Evolutionary conservation across 2,888 invertebrate species (phyloP).

Genomic region (Drosophila buzzatii): DNA sequence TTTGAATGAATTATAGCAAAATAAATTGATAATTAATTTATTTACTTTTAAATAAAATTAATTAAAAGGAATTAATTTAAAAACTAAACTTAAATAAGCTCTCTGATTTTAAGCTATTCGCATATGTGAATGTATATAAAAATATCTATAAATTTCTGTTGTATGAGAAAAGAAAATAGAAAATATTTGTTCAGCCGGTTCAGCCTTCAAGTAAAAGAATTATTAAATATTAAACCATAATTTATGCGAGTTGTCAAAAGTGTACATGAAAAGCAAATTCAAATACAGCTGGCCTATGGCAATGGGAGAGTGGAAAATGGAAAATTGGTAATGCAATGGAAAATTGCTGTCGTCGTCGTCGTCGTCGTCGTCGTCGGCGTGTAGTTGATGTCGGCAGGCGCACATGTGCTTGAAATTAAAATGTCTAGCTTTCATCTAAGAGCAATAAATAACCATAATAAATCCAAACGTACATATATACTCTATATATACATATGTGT

Average conservation of each 20-base stretch:
- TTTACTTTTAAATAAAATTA: too few relatives aligned
- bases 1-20: too few relatives aligned
- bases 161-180: neutral
- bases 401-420: constrained; percentile 71
- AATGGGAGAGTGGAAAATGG: constrained; percentile 14
- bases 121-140: neutral
- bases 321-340: constrained; percentile 54
- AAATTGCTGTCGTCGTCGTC: constrained; percentile 41
- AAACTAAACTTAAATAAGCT: neutral
- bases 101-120: neutral
- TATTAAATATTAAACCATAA: constrained; percentile 35
- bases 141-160: neutral
- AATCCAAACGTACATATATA: constrained; percentile 24
- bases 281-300: constrained; percentile 38
- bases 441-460: constrained; percentile 71
- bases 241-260: constrained; percentile 53
- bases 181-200: neutral
- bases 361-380: constrained; percentile 20
- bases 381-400: constrained; percentile 20
- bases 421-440: constrained; percentile 69
- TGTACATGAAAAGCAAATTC: constrained; percentile 59
- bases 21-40: too few relatives aligned
- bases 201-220: neutral
- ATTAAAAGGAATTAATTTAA: too few relatives aligned
- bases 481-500: neutral